A percentile compares a stretch with the other conserved stretches of the same genome.
These are phyloP conservation scores for Apostichopus californicus DNA, from an alignment of 35 echinoderm and acorn worm species.

Conservation along the genomic window DNA sequence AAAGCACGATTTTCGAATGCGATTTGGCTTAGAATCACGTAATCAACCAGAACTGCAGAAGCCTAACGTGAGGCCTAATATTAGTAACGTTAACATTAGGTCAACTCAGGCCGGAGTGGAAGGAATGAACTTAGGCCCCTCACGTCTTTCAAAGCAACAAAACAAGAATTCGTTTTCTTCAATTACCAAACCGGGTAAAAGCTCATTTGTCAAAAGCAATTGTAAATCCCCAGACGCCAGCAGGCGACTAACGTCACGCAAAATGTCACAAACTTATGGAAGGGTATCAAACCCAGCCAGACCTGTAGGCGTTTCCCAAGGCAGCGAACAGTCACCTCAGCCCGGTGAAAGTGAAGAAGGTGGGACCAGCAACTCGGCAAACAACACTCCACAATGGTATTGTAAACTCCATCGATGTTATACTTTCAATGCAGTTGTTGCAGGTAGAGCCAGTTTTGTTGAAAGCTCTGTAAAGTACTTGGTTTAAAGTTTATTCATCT, in stretches of 20 bases:
- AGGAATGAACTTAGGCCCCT: no score
- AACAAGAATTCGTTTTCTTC: background rate
- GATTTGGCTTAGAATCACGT: no score
- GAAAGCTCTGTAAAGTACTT: no score
- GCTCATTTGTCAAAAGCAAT: background rate
- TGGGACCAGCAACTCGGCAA: background rate
- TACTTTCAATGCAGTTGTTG: no score
- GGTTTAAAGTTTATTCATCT: no score
- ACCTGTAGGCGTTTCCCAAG: background rate
- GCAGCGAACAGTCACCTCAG: background rate
- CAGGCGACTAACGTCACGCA: background rate
- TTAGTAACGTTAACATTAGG: background rate
- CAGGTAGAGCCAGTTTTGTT: no score
- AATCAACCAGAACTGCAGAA: no score
- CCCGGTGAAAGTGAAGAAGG: background rate
- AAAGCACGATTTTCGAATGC: no score
- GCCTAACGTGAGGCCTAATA: no score
- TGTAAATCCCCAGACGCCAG: background rate
- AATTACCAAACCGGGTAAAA: no score
- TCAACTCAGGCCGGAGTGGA: background rate
- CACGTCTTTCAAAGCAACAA: background rate
- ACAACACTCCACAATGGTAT: background rate
- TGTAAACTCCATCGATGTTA: no score
- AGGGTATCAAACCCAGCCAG: constrained; percentile 7
- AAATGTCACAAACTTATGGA: constrained; percentile 20